Base-by-base conservation (phyloP, 2,113 vertebrate species). In the Thunnus maccoyii region DNA sequence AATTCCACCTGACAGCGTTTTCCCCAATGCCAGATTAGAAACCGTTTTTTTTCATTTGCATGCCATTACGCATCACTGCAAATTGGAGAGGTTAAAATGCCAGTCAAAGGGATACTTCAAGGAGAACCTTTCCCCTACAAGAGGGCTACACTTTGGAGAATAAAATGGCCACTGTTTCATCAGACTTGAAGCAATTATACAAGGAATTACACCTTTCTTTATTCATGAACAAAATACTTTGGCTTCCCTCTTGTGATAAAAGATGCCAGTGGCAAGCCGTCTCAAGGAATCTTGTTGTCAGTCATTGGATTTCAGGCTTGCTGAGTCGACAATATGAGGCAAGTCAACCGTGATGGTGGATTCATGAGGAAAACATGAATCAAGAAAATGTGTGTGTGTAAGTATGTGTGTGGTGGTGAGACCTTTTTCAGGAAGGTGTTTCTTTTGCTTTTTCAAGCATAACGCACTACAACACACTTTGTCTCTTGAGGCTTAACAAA, bases 251-350 rank as follows among this genome's bases (percentile, higher is more conserved):
- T 51, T 14, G 52, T 57, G 41, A 76, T 82, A 51, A 72, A 77
- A 81, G 71, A 79, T 17, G 68, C 50, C 56, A 20, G 80, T 9
- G 22, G 32, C 2, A 15, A 52, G 32, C 20, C 22, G 48, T 70
- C 74, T 54, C 52, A 0, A 14, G 41, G 61, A 65, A 62, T 78
- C 55, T 85, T 32, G 25, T 63, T 47, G 68, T 80, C 69, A 86
- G 36, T 77, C 81, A 55, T 20, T 76, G 66, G 54, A 77, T 90
- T 87, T 85, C 46, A 17, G 46, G 64, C 27, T 75, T 85, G 88
- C 88, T 84, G 72, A 90, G 82, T 80, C 25, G 46, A 64, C 71
- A 73, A 48, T 83, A 80, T 30, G 61, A 60, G 48, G n/a, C 70
- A 51, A 74, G 66, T 36, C 50, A 54, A 62, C 57, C 27, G n/a